A percentile compares a stretch with the other conserved stretches of the same genome.
These are phyloP conservation scores for Yponomeuta cagnagella DNA, from an alignment of 2,888 invertebrate species.

Conservation along the genomic window DNA sequence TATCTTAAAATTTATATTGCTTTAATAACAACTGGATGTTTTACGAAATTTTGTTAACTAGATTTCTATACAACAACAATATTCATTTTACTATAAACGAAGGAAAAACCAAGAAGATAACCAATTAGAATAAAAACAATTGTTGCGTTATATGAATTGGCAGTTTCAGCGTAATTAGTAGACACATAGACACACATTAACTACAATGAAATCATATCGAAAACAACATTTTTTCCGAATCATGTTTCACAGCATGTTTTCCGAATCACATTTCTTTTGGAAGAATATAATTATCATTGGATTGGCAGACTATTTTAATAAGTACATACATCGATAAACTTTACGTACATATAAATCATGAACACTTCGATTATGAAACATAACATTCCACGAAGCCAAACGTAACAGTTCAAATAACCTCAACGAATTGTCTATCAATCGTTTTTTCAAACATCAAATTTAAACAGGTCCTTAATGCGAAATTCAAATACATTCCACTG, in stretches of 20 bases:
- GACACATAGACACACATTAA: not conserved
- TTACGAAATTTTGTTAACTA: not conserved
- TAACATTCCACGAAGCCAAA: not conserved
- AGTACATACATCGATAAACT: not conserved
- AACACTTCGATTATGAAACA: not conserved
- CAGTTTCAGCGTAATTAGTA: conserved; percentile 35
- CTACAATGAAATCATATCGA: too few species aligned
- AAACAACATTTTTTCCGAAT: too few species aligned
- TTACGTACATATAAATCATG: not conserved
- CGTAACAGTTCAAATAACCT: not conserved
- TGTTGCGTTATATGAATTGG: conserved; percentile 30
- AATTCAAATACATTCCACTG: too few species aligned
- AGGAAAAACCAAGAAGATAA: not conserved
- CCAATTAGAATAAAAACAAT: not conserved
- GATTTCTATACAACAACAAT: not conserved
- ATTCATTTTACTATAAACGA: not conserved
- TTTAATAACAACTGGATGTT: conserved; percentile 1
- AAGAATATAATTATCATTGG: not conserved
- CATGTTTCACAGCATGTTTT: too few species aligned
- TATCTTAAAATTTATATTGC: conserved; percentile 6
- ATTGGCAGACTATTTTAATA: not conserved
- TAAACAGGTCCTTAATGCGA: too few species aligned
- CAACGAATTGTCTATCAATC: not conserved
- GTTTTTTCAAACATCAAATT: too few species aligned
- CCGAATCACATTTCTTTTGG: not conserved